Conservation (phyloP, 2,797 vertebrate genomes). For the Alfaro cultratus region DNA sequence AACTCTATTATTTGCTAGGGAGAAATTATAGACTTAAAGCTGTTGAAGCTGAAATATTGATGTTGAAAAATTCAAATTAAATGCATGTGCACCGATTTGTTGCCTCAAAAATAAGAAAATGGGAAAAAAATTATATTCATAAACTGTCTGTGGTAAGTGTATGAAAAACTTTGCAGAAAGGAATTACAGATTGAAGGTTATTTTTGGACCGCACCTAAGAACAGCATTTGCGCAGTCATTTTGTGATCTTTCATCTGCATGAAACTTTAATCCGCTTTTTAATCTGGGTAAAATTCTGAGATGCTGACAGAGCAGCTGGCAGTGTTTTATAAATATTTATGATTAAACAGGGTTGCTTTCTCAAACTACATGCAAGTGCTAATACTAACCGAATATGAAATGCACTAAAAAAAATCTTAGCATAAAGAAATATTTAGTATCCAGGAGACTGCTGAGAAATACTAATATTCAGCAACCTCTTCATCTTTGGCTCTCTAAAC, state of each 20-base stretch:
- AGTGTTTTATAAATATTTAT: constrained; percentile 26
- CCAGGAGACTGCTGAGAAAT: constrained; percentile 20
- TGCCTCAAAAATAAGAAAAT: neutral
- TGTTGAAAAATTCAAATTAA: neutral
- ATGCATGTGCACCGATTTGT: neutral
- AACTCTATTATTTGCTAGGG: neutral
- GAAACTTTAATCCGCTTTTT: constrained; percentile 1
- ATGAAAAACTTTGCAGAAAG: neutral
- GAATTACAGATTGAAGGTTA: constrained; percentile 1
- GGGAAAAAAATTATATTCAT: neutral
- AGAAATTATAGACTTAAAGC: neutral
- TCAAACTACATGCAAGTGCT: neutral
- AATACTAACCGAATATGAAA: constrained; percentile 8
- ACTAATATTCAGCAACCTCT: constrained; percentile 42
- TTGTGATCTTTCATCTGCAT: neutral
- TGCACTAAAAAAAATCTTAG: constrained; percentile 6
- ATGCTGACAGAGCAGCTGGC: constrained; percentile 11
- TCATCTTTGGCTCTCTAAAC: constrained; percentile 48
- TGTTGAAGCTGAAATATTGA: no score
- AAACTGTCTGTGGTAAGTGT: neutral
- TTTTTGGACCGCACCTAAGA: neutral
- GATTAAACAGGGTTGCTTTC: neutral
- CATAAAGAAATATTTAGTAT: constrained; percentile 25
- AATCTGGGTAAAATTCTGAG: constrained; percentile 17
- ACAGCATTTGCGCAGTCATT: neutral